Base-by-base conservation (phyloP, 1,140 invertebrate species). In the Gonatopus flavifemur region DNA sequence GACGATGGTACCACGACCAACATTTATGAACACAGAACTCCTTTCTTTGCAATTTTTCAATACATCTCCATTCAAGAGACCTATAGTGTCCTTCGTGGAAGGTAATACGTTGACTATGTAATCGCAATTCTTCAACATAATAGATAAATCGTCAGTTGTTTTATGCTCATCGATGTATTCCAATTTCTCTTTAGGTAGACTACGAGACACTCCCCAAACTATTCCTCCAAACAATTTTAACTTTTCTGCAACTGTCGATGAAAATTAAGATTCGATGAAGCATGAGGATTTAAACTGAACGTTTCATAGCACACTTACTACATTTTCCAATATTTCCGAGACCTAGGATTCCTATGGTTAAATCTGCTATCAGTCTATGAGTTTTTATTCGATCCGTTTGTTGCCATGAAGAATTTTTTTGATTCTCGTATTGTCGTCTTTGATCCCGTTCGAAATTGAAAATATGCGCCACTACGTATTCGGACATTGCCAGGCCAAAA, bases 101-200 rank as follows among this genome's bases (percentile, higher is more conserved):
- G 84, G 84, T 40, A 86, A 59, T 13, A 83, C 63, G 61, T 78
- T 84, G 32, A 82, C 68, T 28, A 86, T 59, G 55, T 85, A 85
- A 67, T 86, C 82, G 66, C 79, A 81, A 7, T 76, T 70, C 28
- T 59, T 36, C 13, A 85, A 54, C 10, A 84, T 49, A 31, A 79
- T 68, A 7, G 45, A n/a, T 22, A 85, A 55, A 9, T 59, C 47
- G 5, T 72, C 54, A 18, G 58, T 62, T 44, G 66, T 74, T 46
- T 67, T 71, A 47, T 72, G 66, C 31, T 66, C 52, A 33, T 66
- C 49, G 9, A 74, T 21, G 38, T 48, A 67, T 12, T 60, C 38
- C 21, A 60, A 49, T 36, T 67, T 62, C n/a, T 66, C 51, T 16
- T 59, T 47, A 5, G 59, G 60, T 28, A 40, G 18, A 41, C 56